A percentile compares a stretch with the other conserved stretches of the same genome.
Conservation (phyloP, 2,888 invertebrate species). For the Parnassius orleans region DNA sequence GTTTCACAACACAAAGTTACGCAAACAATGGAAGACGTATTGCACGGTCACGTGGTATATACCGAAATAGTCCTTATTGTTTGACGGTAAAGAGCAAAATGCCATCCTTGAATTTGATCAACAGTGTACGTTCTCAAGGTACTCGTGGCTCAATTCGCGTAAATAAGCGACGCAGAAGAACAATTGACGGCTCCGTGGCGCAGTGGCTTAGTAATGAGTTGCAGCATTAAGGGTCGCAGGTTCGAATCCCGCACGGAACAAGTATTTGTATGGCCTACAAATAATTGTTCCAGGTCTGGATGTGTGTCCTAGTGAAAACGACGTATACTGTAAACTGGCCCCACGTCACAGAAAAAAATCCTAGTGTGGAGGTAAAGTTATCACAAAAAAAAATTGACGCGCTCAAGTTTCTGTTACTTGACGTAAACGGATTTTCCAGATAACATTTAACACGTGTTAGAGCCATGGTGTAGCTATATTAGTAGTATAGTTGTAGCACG, state of each 20-base stretch:
- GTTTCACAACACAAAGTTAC: slow-evolving; percentile 13
- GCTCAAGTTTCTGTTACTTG: slow-evolving; percentile 17
- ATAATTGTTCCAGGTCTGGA: too few species aligned
- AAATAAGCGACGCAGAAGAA: slow-evolving; percentile 20
- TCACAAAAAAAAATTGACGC: not conserved
- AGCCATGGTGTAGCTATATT: too few species aligned
- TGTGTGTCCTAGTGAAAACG: too few species aligned
- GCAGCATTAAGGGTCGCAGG: too few species aligned
- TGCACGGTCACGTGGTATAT: slow-evolving; percentile 15
- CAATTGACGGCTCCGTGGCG: slow-evolving; percentile 3
- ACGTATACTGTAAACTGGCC: too few species aligned
- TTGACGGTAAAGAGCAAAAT: slow-evolving; percentile 18
- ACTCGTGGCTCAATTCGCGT: slow-evolving; percentile 17
- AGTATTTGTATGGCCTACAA: too few species aligned
- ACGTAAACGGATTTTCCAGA: not conserved
- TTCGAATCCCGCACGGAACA: too few species aligned
- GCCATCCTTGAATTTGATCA: slow-evolving; percentile 15
- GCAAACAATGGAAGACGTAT: slow-evolving; percentile 13
- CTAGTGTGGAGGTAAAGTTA: too few species aligned
- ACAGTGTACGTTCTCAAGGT: slow-evolving; percentile 6
- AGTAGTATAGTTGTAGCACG: too few species aligned
- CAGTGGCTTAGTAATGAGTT: too few species aligned
- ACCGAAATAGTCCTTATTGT: slow-evolving; percentile 19
- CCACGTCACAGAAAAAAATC: too few species aligned
- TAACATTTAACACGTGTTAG: too few species aligned